Base-by-base conservation (phyloP, 2,797 vertebrate genomes). In the Mus caroli region DNA sequence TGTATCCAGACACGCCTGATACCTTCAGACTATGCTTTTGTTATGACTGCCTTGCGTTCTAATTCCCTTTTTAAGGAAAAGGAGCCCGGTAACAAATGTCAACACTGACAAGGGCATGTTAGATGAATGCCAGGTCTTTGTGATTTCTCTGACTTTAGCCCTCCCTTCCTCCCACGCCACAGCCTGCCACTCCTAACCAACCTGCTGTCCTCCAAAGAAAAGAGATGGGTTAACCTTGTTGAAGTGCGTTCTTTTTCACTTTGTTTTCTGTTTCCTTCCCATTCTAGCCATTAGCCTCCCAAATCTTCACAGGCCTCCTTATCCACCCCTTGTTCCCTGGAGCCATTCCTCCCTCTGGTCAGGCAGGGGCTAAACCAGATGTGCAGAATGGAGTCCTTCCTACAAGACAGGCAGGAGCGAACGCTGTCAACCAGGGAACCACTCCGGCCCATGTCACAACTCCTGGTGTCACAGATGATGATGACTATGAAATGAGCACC, bases 291-390 rank as follows among this genome's bases (percentile, higher is more conserved):
- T 6, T 88, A 22, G 20, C 75, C 82, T 87, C 96, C 9, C 92
- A 96, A 60, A 88, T 97, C 37, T 86, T 98, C 77, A 31, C 93
- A 28, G 94, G 88, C 34, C 64, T 92, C 43, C 6, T 98, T 92
- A 4, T 94, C 76, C 97, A 97, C 28, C 91, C 96, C 15, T 69
- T 97, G 54, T 46, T 97, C 40, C 34, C 75, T 0, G 97, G 96
- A 86, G n/a, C 40, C 71, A 43, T 84, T 26, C 88, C 94, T 43
- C 89, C 97, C 64, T 43, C 69, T n/a, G 4, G 58, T 76, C 92
- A 96, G 50, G 2, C 0, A 0, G 15, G 75, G 17, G 9, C 19
- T 40, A 92, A 94, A 20, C 94, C 86, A 34, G 97, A 91, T 2
- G 7, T 58, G 8, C 87, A 76, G 8, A 94, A 87, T 0, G 94